Conservation (phyloP, 2,797 vertebrate genomes). For the Garrulus glandarius region DNA sequence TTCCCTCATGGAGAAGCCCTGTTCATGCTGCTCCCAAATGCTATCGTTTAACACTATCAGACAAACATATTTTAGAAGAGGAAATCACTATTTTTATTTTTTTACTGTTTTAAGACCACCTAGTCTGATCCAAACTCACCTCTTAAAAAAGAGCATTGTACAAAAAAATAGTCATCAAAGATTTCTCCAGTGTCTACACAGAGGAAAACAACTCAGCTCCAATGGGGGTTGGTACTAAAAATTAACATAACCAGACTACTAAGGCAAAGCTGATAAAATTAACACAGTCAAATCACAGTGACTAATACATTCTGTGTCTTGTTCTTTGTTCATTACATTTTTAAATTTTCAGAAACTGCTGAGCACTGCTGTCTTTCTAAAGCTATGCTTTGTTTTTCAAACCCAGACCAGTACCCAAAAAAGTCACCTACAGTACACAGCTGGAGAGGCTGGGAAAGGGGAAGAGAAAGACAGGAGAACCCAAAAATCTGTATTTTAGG, state of each 20-base stretch:
- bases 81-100: not conserved
- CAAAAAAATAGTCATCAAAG: not conserved
- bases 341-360: not conserved
- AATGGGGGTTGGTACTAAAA: not conserved
- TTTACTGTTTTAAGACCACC: not conserved
- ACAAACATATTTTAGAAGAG: not conserved
- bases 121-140: not conserved
- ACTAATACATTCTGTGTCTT: not conserved
- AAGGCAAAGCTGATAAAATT: not conserved
- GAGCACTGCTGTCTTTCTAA: not conserved
- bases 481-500: not conserved
- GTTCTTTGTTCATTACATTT: not conserved
- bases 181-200: not conserved
- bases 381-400: not conserved
- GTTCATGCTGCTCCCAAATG: not conserved
- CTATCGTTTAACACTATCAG: rapidly evolving
- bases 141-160: not conserved
- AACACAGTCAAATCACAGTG: not conserved
- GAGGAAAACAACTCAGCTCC: not conserved
- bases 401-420: not conserved
- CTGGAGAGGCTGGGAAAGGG: not conserved
- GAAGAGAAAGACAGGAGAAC: not conserved
- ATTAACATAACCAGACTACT: not conserved
- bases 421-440: not conserved
- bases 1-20: rapidly evolving